Evolutionary conservation across 2,888 invertebrate species (phyloP), one percentile per base, ranked within the genome.

Genomic region (Catocala fraxini): DNA sequence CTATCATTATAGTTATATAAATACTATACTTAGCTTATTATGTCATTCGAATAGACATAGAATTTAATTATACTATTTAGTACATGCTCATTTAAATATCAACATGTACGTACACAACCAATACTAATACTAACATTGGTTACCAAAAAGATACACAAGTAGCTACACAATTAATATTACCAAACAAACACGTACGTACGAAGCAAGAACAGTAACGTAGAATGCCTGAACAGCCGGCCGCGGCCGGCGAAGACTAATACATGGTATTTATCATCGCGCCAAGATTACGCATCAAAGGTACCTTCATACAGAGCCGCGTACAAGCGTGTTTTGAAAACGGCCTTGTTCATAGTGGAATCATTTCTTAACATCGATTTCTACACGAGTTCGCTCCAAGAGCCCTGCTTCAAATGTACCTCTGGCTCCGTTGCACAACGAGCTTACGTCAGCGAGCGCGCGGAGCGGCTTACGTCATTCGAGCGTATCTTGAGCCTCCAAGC

Each of bases 381-480:
- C 90, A 91, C 86, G 87, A 90, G 88, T 87, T 88, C 87, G 89
- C 89, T 90, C 87, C 86, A 88, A 93, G 91, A 90, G 89, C 88
- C 85, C 87, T 87, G 91, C 90, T 91, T 91, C 87, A 89, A 90
- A 87, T 86, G 89, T 91, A 92, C 90, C 92, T 91, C 89, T 83
- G 86, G 91, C 91, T 91, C 81, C 88, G 91, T 93, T 94, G 93
- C 93, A 93, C 94, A 94, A 94, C 93, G 88, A 90, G 93, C 93
- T 94, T 94, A 94, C 93, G 93, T 94, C 93, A 93, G 93, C 93
- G 86, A 88, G 88, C 92, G 87, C 86, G 89, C 89, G 85, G 83
- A 89, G 90, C 89, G 89, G 91, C 91, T 94, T 94, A 94, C 93
- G 93, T 94, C 93, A 94, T 89, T 89, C 88, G 83, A 88, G 90